phyloP scores from a whole-genome alignment of 2,113 vertebrate species.

The Rhegmatorhina hoffmannsi region DNA sequence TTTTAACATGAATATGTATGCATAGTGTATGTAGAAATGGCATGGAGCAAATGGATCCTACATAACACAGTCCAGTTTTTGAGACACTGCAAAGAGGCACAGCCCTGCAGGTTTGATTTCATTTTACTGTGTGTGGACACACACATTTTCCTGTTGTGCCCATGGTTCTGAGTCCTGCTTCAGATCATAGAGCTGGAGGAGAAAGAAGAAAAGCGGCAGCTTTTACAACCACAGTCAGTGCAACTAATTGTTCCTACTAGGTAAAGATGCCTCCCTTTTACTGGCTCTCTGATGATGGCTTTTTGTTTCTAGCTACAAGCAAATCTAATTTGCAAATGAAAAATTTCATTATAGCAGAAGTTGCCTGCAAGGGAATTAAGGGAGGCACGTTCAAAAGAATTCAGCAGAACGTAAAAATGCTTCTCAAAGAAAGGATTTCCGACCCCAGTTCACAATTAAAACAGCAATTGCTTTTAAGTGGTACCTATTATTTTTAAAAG shows the following conservation, averaged over 20 bases:
- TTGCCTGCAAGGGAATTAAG: constrained; percentile 71
- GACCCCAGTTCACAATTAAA: constrained; percentile 69
- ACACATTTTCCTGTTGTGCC: not conserved
- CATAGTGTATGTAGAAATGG: not conserved
- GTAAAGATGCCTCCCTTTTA: constrained; percentile 64
- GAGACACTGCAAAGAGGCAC: not conserved
- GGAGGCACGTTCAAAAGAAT: constrained; percentile 46
- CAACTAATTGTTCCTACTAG: constrained; percentile 67
- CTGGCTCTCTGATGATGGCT: constrained; percentile 57
- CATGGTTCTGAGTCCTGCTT: not conserved
- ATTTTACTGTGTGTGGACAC: not conserved
- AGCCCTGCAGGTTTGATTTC: not conserved
- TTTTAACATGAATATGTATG: not conserved
- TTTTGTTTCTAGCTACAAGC: constrained; percentile 72
- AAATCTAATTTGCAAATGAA: constrained; percentile 78
- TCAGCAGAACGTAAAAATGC: constrained; percentile 22
- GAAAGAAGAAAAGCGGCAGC: constrained; percentile 22
- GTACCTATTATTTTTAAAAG: constrained; percentile 71
- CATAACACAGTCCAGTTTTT: not conserved
- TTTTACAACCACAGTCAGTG: constrained; percentile 53
- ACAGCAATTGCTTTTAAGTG: constrained; percentile 70
- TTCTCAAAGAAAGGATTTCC: constrained; percentile 67
- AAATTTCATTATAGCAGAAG: constrained; percentile 64
- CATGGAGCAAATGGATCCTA: not conserved
- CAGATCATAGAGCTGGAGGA: not conserved